These are phyloP conservation scores for Serripes groenlandicus DNA, from an alignment of 2,888 invertebrate genomes.

Conservation along the genomic window DNA sequence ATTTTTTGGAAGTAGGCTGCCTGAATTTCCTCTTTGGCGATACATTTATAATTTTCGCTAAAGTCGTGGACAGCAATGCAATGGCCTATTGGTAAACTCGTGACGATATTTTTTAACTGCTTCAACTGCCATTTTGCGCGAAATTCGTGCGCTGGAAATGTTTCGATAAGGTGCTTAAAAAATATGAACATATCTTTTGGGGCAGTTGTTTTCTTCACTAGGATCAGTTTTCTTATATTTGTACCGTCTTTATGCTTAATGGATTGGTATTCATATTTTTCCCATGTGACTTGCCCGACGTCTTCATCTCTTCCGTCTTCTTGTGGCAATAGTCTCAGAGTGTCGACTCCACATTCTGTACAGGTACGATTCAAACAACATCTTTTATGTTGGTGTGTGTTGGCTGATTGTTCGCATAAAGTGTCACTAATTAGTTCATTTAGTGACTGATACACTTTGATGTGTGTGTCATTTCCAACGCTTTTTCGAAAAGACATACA, in stretches of 20 bases:
- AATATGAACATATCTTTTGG: slow-evolving; percentile 1
- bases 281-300: slow-evolving; percentile 13
- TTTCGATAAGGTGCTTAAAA: neutral
- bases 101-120: slow-evolving; percentile 2
- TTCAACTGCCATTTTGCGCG: slow-evolving; percentile 12
- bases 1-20: slow-evolving; percentile 3
- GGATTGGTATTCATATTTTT: slow-evolving; percentile 19
- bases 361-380: neutral
- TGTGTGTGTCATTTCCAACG: neutral
- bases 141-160: slow-evolving; percentile 24
- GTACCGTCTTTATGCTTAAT: slow-evolving; percentile 7
- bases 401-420: neutral
- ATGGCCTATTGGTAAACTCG: slow-evolving; percentile 2
- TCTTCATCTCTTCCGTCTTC: neutral
- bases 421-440: neutral
- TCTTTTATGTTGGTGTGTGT: neutral
- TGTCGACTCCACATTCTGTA: neutral
- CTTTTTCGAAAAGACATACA: neutral
- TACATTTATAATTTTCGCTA: slow-evolving; percentile 21
- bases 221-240: neutral
- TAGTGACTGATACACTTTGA: neutral
- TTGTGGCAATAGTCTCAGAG: neutral
- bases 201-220: slow-evolving; percentile 6
- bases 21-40: slow-evolving; percentile 8
- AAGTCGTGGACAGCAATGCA: slow-evolving; percentile 15